Base-by-base conservation (phyloP, 2,797 vertebrate genomes). In the Florisuga fusca region DNA sequence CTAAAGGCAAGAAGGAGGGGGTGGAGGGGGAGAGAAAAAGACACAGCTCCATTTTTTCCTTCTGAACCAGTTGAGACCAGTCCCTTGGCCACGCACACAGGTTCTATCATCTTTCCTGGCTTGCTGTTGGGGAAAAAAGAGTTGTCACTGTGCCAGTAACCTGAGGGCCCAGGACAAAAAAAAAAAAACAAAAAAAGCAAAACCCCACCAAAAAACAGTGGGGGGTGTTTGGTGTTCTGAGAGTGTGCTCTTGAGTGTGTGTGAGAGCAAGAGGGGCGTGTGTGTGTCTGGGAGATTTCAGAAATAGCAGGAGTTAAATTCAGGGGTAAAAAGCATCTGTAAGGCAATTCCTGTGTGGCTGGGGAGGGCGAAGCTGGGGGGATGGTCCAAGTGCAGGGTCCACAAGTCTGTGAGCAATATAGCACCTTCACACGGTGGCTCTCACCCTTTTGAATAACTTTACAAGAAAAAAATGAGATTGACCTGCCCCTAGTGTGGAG, bases 41-140 rank as follows among this genome's bases (percentile, higher is more conserved):
- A 98, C 97, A 98, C 97, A 96, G 97, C 98, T 98, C 95, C 93
- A 84, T 98, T 95, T 97, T 95, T 85, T 76, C 97, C 94, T 95
- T 96, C 96, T 93, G 95, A 98, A 98, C 98, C 98, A 98, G 98
- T 98, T 97, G 97, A 98, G 98, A 98, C 98, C 97, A 98, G 98
- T 98, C 98, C 98, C 97, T 98, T 98, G 98, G 98, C 98, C 98
- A 98, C 94, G 97, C 96, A 98, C 93, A 82, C 89, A 86, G 97
- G 98, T 98, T 97, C 97, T 98, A 97, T 98, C 98, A 97, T 98
- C 98, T 98, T 98, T 97, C 97, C 97, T 98, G 97, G 96, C 97
- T 98, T 86, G 51, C 97, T 97, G 96, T 94, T 98, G 97, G 97
- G 98, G 59, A 43, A 98, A 97, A 98, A 96, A 82, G 87, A 89